phyloP scores from a whole-genome alignment of 2,888 invertebrate species.

The Ochropleura plecta region DNA sequence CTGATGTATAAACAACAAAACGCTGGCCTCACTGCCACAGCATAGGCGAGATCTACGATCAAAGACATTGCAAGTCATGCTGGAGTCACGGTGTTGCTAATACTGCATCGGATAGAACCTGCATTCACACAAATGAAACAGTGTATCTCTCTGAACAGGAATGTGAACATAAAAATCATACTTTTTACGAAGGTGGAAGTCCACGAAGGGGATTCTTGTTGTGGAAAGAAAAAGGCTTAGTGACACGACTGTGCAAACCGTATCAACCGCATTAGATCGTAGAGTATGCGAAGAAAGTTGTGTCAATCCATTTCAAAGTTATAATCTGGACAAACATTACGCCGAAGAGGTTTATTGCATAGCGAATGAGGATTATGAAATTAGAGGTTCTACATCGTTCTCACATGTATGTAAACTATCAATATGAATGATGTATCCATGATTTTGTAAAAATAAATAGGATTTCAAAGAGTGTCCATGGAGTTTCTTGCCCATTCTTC shows the following conservation, averaged over 20 bases:
- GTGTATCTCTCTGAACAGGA: constrained; percentile 15
- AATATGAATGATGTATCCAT: no score
- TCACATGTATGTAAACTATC: no score
- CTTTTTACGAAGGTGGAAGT: background rate
- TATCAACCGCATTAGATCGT: background rate
- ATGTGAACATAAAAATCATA: background rate
- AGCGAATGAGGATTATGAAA: constrained; percentile 2
- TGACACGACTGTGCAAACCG: constrained; percentile 8
- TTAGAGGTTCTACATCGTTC: no score
- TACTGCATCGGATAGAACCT: constrained; percentile 24
- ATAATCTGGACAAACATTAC: constrained; percentile 8
- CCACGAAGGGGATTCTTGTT: background rate
- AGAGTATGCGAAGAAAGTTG: background rate
- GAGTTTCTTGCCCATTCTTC: no score
- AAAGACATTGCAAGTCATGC: background rate
- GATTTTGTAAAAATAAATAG: no score
- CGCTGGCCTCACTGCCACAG: constrained; percentile 7
- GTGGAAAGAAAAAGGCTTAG: constrained; percentile 11
- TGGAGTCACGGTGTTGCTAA: constrained; percentile 27
- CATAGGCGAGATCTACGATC: constrained; percentile 14
- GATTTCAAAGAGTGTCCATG: no score
- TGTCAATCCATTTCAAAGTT: background rate
- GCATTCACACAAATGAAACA: constrained; percentile 2
- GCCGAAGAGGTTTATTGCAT: background rate
- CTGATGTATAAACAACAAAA: no score